Percentiles rank a stretch among this genome's conserved stretches.
These are phyloP conservation scores for Poecilia picta DNA, from an alignment of 2,797 vertebrate genomes.

Conservation along the genomic window DNA sequence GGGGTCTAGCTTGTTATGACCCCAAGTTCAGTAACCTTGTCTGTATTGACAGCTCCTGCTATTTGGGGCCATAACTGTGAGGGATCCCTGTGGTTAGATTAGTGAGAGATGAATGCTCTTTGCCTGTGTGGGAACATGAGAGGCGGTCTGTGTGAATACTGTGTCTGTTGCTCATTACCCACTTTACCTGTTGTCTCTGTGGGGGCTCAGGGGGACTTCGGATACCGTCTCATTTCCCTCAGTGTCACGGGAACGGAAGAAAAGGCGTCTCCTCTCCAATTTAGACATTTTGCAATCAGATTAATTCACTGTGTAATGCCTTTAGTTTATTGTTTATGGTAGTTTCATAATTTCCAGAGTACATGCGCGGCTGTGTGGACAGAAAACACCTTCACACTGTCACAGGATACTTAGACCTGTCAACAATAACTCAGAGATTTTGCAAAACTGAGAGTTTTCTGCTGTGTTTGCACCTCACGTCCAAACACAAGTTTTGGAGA, in stretches of 20 bases:
- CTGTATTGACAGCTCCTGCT: conserved; percentile 80
- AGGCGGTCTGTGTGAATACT: conserved; percentile 30
- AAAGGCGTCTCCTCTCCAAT: conserved; percentile 26
- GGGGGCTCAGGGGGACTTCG: conserved; percentile 41
- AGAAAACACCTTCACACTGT: background rate
- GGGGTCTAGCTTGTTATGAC: conserved; percentile 70
- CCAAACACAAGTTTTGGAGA: background rate
- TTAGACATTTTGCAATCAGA: conserved; percentile 7
- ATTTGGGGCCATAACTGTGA: conserved; percentile 71
- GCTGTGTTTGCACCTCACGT: background rate
- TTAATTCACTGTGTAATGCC: background rate
- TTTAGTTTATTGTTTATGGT: background rate
- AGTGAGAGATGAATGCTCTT: conserved; percentile 73
- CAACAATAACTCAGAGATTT: background rate
- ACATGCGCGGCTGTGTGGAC: background rate
- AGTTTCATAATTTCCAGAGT: background rate
- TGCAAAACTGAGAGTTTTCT: background rate
- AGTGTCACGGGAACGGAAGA: conserved; percentile 12
- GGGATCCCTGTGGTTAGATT: conserved; percentile 77
- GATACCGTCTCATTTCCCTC: conserved; percentile 49
- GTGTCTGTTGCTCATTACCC: conserved; percentile 54
- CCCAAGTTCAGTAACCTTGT: conserved; percentile 77
- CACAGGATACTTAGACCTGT: background rate
- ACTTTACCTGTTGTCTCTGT: conserved; percentile 66
- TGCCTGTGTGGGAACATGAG: conserved; percentile 51